Percentiles rank a stretch among this genome's conserved stretches.
Evolutionary conservation across 2,113 vertebrate species (phyloP).

Genomic region (Chaenogobius annularis): DNA sequence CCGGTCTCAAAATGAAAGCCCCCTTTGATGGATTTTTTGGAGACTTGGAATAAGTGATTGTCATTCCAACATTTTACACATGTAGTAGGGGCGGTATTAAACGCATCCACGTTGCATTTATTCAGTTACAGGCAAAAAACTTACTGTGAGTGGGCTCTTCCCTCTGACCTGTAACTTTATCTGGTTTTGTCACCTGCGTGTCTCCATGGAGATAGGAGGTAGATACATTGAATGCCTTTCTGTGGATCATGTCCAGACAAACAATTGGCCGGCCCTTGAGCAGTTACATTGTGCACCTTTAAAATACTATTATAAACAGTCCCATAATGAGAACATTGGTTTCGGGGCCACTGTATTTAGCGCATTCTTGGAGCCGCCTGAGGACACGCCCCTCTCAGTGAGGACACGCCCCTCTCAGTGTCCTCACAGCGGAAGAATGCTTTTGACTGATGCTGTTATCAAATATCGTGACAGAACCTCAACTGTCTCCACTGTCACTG

Average conservation of each 20-base stretch:
- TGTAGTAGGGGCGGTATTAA: too few relatives aligned
- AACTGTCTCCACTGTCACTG: conserved; percentile 33
- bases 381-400: conserved; percentile 34
- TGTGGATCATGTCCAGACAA: neutral
- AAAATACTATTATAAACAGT: neutral
- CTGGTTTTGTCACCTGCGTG: neutral
- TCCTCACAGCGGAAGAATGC: conserved; percentile 51
- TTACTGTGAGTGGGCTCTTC: too few relatives aligned
- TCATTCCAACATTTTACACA: too few relatives aligned
- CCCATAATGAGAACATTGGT: neutral
- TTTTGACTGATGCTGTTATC: conserved; percentile 35
- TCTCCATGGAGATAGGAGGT: neutral
- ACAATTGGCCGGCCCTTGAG: neutral
- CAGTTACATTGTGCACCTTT: neutral
- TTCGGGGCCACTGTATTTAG: conserved; percentile 8
- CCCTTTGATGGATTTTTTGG: too few relatives aligned
- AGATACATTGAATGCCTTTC: neutral
- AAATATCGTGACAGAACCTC: conserved; percentile 30
- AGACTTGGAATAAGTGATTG: too few relatives aligned
- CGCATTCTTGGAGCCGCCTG: conserved; percentile 20
- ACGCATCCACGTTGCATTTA: too few relatives aligned
- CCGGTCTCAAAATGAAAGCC: too few relatives aligned
- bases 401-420: conserved; percentile 34
- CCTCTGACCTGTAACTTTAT: too few relatives aligned
- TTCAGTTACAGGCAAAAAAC: too few relatives aligned